A percentile compares a stretch with the other conserved stretches of the same genome.
Conservation (phyloP, 2,113 vertebrate species). For the Phylloscopus trochilus region DNA sequence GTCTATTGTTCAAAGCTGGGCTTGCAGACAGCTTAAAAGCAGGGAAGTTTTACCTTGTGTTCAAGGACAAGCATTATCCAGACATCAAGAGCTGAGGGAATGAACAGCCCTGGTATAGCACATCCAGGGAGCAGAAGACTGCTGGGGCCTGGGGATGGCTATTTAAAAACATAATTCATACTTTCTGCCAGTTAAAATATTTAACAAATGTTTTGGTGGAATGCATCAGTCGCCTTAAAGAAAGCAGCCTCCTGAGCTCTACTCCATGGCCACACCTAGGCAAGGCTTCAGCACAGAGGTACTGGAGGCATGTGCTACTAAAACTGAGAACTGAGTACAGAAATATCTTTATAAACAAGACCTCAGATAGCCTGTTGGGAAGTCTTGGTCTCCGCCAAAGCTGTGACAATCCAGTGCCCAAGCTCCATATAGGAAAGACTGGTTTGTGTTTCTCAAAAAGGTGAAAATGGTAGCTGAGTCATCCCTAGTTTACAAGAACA, state of each 20-base stretch:
- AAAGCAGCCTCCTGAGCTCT: not conserved
- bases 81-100: not conserved
- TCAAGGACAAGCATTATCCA: not conserved
- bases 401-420: not conserved
- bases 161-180: not conserved
- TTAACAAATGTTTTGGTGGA: not conserved
- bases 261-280: not conserved
- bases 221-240: rapidly evolving
- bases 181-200: not conserved
- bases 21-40: not conserved
- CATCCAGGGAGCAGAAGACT: not conserved
- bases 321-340: not conserved
- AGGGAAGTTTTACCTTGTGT: not conserved
- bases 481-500: not conserved
- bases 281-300: not conserved
- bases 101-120: not conserved
- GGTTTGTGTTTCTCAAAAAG: not conserved
- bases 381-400: not conserved
- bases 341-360: not conserved
- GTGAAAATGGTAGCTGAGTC: not conserved
- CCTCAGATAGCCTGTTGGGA: not conserved
- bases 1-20: not conserved
- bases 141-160: not conserved
- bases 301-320: not conserved
- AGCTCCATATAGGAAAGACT: not conserved